phyloP scores from a whole-genome alignment of 1,140 invertebrate species.

The Apis florea region DNA sequence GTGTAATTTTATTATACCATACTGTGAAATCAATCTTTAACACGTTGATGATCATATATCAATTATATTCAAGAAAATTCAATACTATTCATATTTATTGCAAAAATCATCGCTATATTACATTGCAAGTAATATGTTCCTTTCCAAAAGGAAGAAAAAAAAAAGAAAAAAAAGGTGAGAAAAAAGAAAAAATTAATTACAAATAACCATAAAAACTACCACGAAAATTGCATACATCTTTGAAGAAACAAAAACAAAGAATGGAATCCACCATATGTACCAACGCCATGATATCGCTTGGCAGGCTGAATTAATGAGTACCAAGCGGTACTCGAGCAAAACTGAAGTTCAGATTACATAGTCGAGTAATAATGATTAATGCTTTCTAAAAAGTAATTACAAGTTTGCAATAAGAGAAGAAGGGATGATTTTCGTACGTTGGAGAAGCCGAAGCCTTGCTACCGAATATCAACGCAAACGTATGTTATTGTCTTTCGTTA shows the following conservation, averaged over 20 bases:
- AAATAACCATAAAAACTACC: constrained; percentile 11
- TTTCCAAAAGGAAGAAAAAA: too few relatives aligned
- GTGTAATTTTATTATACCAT: too few relatives aligned
- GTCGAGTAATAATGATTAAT: constrained; percentile 41
- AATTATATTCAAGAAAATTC: too few relatives aligned
- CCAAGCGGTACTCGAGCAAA: constrained; percentile 22
- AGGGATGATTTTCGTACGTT: neutral
- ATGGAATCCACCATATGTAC: neutral
- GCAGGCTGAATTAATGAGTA: constrained; percentile 37
- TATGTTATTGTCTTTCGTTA: neutral
- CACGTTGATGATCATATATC: too few relatives aligned
- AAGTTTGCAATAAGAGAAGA: neutral
- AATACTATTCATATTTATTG: too few relatives aligned
- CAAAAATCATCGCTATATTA: neutral
- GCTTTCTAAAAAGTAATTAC: constrained; percentile 20
- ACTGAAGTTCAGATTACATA: constrained; percentile 36
- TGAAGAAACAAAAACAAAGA: neutral
- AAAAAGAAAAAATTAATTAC: constrained; percentile 13
- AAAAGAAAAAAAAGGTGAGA: neutral
- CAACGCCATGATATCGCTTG: constrained; percentile 17
- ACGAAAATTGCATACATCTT: constrained; percentile 12
- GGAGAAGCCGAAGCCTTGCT: neutral
- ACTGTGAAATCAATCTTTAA: too few relatives aligned
- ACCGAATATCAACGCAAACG: neutral
- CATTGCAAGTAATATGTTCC: neutral